Base-by-base conservation (phyloP, 2,888 invertebrate species). In the Xanthia icteritia region DNA sequence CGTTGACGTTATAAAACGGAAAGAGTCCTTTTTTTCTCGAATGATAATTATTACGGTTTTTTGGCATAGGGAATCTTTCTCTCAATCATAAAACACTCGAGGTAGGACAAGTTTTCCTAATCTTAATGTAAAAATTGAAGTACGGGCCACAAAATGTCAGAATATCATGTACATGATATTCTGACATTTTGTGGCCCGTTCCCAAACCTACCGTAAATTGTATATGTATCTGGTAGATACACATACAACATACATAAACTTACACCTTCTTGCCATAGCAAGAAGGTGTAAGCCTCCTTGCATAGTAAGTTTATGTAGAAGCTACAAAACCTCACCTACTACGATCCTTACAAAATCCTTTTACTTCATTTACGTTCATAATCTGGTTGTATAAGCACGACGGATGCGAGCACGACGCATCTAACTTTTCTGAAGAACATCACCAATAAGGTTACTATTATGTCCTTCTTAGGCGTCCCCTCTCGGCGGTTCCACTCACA, bases 1-100 rank as follows among this genome's bases (percentile, higher is more conserved):
- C 13, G 66, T 42, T 45, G 27, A 63, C 9, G 39, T 61, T 69
- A 56, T 54, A 67, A 51, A 61, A 61, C 23, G 65, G 48, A 42
- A 61, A 42, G 20, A 65, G 58, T 5, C 27, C 4, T 0, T 27
- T 51, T 76, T 69, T 20, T 56, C 54, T 23, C 5, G 13, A 20
- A 42, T 42, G 17, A 56, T 76, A 48, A 60, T 75, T 66, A 36
- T n/a, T 36, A 65, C 27, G 27, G 27, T 27, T 54, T 61, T 0
- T 27, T 75, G 58, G 5, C 8, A 17, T 5, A 36, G 1, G 20
- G 20, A 15, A 15, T 39, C 27, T 36, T 65, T 65, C 15, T 20
- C 27, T 27, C 51, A 27, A 23, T 72, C 31, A 31, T 20, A 39
- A 77, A 70, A 39, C 4, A 13, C 20, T 11, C 17, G 20, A 20